phyloP scores from a whole-genome alignment of 2,113 vertebrate genomes.

The Boulengeromyrus knoepffleri region DNA sequence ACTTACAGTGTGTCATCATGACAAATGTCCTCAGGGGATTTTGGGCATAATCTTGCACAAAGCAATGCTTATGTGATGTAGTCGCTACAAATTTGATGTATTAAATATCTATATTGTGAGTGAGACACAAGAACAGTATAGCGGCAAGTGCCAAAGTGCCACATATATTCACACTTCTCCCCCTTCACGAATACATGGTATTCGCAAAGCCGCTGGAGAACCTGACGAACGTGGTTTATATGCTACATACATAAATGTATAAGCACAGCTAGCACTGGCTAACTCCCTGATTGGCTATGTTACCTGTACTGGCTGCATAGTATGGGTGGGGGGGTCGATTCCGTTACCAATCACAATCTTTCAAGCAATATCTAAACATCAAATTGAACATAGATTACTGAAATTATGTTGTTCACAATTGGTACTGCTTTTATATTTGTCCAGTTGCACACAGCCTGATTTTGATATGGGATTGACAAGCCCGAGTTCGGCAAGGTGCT shows the following conservation, averaged over 20 bases:
- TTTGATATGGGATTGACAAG: not conserved
- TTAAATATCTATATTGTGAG: not conserved
- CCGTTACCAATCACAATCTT: not conserved
- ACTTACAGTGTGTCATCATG: not conserved
- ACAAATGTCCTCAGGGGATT: not conserved
- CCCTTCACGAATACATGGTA: too few relatives aligned
- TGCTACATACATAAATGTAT: not conserved
- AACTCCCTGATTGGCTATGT: not conserved
- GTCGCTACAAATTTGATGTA: not conserved
- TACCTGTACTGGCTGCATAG: not conserved
- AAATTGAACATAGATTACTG: not conserved
- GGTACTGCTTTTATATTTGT: not conserved
- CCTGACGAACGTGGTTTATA: too few relatives aligned
- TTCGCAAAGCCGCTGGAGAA: too few relatives aligned
- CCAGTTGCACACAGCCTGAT: not conserved
- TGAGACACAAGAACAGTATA: not conserved
- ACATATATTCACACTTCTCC: not conserved
- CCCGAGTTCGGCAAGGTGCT: not conserved
- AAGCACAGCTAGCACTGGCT: not conserved
- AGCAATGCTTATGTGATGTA: not conserved
- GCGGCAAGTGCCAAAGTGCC: not conserved
- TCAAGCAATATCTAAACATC: not conserved
- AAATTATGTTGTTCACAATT: too few relatives aligned
- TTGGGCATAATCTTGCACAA: not conserved
- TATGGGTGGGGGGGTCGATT: not conserved